Percentiles rank a stretch among this genome's conserved stretches.
Evolutionary conservation across 2,888 invertebrate species (phyloP).

Genomic region (Sericinus montela): DNA sequence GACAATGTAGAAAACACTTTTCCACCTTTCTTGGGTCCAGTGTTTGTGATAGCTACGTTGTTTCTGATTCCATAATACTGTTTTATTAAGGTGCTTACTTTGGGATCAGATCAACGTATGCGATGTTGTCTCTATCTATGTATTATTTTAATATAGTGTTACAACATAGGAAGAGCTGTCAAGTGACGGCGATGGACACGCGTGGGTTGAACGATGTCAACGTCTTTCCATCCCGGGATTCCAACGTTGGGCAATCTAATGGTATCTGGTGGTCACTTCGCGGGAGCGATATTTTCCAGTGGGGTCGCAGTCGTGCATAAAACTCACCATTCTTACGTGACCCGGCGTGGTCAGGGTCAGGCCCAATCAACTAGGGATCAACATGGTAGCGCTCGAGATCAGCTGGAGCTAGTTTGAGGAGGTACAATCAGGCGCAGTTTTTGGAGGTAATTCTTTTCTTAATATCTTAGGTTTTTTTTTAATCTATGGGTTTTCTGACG

Average conservation of each 20-base stretch:
- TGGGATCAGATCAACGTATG: too few species aligned
- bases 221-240: constrained; percentile 58
- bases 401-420: constrained; percentile 88
- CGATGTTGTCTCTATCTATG: too few species aligned
- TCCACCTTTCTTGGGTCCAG: too few species aligned
- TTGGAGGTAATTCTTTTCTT: constrained; percentile 73
- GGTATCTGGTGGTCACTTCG: constrained; percentile 86
- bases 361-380: constrained; percentile 84
- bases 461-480: too few species aligned
- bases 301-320: constrained; percentile 82
- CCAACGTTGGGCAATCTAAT: constrained; percentile 85
- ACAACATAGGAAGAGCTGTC: constrained; percentile 65
- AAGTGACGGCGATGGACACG: constrained; percentile 61
- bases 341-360: constrained; percentile 90
- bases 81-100: too few species aligned
- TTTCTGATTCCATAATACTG: too few species aligned
- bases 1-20: too few species aligned
- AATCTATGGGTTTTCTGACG: too few species aligned
- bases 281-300: constrained; percentile 62
- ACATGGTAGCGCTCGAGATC: constrained; percentile 83
- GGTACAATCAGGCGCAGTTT: constrained; percentile 89
- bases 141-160: too few species aligned
- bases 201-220: constrained; percentile 59
- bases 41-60: too few species aligned
- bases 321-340: constrained; percentile 91